Percentiles rank a stretch among this genome's conserved stretches.
phyloP scores from a whole-genome alignment of 2,113 vertebrate genomes.

The Catharus bicknelli region DNA sequence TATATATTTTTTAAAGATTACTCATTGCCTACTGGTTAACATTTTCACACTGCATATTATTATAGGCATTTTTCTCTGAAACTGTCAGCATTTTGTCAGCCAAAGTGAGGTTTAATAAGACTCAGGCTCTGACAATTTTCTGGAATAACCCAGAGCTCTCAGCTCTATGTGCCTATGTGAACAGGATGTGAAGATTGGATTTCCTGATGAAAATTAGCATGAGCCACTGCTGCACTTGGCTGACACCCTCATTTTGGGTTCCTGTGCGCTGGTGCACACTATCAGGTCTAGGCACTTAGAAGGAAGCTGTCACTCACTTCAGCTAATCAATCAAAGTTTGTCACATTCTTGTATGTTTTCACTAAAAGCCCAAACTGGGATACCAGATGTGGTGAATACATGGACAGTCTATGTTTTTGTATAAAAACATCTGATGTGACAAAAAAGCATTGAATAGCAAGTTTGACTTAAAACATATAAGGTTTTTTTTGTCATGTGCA shows the following conservation, averaged over 20 bases:
- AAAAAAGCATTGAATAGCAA: slow-evolving; percentile 53
- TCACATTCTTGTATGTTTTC: slow-evolving; percentile 66
- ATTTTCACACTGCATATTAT: slow-evolving; percentile 52
- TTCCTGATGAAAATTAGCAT: slow-evolving; percentile 56
- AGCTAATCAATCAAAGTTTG: slow-evolving; percentile 67
- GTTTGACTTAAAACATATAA: slow-evolving; percentile 16
- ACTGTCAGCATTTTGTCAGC: slow-evolving; percentile 56
- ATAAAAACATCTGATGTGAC: slow-evolving; percentile 64
- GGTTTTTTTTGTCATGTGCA: neutral
- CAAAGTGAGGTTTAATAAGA: slow-evolving; percentile 57
- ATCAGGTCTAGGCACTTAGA: slow-evolving; percentile 32
- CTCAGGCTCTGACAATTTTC: slow-evolving; percentile 61
- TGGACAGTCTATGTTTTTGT: slow-evolving; percentile 65
- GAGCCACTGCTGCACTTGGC: slow-evolving; percentile 41
- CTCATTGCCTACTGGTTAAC: slow-evolving; percentile 41
- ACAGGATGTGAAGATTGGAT: slow-evolving; percentile 55
- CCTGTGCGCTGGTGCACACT: neutral
- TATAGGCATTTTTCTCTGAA: slow-evolving; percentile 36
- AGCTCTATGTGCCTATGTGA: neutral
- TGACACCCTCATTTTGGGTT: slow-evolving; percentile 54
- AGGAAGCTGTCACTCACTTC: slow-evolving; percentile 60
- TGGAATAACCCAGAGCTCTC: slow-evolving; percentile 41
- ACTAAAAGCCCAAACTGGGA: slow-evolving; percentile 65
- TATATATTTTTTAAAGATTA: slow-evolving; percentile 29
- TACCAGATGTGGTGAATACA: slow-evolving; percentile 68